Evolutionary conservation across 2,113 vertebrate genomes (phyloP).

Genomic region (Eptatretus burgeri): DNA sequence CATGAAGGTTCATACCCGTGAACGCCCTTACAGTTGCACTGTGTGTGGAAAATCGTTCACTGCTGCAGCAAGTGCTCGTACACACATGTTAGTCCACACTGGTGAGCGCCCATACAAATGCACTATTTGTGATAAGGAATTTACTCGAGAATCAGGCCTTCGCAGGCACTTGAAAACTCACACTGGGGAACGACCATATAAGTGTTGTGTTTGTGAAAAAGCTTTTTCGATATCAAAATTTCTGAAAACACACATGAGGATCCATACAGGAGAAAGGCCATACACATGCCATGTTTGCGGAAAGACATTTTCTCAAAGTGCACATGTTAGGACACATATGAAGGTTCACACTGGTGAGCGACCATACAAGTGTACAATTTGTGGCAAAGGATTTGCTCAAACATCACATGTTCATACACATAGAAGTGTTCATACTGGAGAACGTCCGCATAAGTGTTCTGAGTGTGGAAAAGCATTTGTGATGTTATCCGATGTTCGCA

Average conservation of each 20-base stretch:
- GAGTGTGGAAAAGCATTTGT: conserved; percentile 2
- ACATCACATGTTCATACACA: not conserved
- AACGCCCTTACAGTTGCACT: not conserved
- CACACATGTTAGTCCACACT: conserved; percentile 2
- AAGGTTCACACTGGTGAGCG: not conserved
- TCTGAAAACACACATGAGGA: not conserved
- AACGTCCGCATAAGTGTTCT: not conserved
- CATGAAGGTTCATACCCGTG: not conserved
- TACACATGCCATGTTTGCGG: not conserved
- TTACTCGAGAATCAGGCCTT: not conserved
- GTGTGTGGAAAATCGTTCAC: conserved; percentile 1
- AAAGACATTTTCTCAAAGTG: not conserved
- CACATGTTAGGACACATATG: not conserved
- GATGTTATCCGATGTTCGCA: not conserved
- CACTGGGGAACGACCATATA: not conserved
- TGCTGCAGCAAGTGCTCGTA: not conserved
- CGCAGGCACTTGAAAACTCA: conserved; percentile 1
- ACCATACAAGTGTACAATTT: not conserved
- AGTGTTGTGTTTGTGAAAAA: not conserved
- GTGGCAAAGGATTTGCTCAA: not conserved
- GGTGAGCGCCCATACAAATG: conserved; percentile 5
- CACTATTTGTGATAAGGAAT: not conserved
- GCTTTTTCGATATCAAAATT: not conserved
- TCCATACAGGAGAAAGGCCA: not conserved
- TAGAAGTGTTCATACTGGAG: not conserved